Evolutionary conservation across 2,888 invertebrate species (phyloP).

Genomic region (Diarsia dahlii): DNA sequence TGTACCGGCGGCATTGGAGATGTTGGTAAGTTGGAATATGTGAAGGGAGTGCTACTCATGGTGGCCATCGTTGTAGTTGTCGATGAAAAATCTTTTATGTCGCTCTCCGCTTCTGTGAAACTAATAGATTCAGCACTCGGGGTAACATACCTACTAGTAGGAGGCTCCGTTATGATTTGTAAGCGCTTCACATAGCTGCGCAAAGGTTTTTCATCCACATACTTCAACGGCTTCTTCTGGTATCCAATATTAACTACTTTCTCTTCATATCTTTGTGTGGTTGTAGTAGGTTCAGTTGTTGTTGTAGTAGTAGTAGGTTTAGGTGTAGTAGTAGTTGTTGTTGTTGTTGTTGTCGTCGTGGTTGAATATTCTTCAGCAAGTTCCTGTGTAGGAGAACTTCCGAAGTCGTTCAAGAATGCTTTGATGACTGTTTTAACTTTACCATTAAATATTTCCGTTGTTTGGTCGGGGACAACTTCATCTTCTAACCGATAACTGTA

Average conservation of each 20-base stretch:
- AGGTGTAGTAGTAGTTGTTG: conserved; percentile 68
- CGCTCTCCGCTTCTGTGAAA: conserved; percentile 61
- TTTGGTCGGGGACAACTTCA: conserved; percentile 81
- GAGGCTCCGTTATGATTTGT: conserved; percentile 83
- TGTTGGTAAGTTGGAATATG: conserved; percentile 70
- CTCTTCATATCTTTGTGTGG: conserved; percentile 69
- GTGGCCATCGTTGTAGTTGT: conserved; percentile 73
- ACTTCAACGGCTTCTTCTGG: conserved; percentile 80
- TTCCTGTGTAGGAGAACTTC: conserved; percentile 70
- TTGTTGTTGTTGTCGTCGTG: conserved; percentile 59
- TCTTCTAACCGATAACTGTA: conserved; percentile 84
- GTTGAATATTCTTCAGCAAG: conserved; percentile 65
- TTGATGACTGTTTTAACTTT: conserved; percentile 84
- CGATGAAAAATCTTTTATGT: conserved; percentile 71
- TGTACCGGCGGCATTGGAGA: conserved; percentile 70
- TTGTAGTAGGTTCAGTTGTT: conserved; percentile 63
- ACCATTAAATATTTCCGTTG: conserved; percentile 85
- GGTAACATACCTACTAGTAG: conserved; percentile 66
- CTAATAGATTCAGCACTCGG: conserved; percentile 67
- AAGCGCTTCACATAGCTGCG: conserved; percentile 78
- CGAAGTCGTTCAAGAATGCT: conserved; percentile 82
- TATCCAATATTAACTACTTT: conserved; percentile 84
- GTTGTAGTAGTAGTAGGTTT: conserved; percentile 71
- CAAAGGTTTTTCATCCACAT: conserved; percentile 78
- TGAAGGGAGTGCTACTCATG: conserved; percentile 70